These are phyloP conservation scores for Taxidea taxus DNA, from an alignment of 2,113 vertebrate species.

Conservation along the genomic window DNA sequence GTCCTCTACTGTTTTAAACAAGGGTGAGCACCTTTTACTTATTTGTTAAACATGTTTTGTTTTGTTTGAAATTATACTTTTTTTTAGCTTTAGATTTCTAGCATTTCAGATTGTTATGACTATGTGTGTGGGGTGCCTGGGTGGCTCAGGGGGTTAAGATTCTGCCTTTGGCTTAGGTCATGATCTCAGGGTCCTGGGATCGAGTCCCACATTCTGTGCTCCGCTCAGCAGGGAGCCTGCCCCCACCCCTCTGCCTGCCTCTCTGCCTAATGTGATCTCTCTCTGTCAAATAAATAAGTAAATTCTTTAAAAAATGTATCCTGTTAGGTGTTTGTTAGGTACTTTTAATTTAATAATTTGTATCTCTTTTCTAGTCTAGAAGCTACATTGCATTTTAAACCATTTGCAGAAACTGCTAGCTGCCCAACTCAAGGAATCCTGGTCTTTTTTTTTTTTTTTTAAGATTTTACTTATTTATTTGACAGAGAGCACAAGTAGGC, in stretches of 20 bases:
- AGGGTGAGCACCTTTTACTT: not conserved
- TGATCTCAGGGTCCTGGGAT: no score
- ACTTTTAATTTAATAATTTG: conserved; percentile 17
- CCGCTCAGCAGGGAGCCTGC: no score
- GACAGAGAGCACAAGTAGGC: no score
- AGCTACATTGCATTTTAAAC: not conserved
- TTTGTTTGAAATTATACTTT: not conserved
- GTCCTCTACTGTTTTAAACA: not conserved
- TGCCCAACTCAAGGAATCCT: not conserved
- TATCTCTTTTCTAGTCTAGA: not conserved
- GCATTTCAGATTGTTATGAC: not conserved
- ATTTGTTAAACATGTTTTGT: not conserved
- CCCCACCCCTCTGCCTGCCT: no score
- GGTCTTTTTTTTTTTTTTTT: no score
- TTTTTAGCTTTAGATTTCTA: not conserved
- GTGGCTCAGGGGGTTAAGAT: no score
- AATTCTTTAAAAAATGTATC: not conserved
- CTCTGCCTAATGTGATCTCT: no score
- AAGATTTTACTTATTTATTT: no score
- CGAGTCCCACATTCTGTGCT: no score
- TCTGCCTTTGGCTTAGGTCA: no score
- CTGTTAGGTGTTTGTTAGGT: not conserved
- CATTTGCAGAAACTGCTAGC: not conserved
- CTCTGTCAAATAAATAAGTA: no score
- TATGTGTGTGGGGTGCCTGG: not conserved